phyloP scores from a whole-genome alignment of 2,888 invertebrate genomes.

The Chrysodeixis includens region DNA sequence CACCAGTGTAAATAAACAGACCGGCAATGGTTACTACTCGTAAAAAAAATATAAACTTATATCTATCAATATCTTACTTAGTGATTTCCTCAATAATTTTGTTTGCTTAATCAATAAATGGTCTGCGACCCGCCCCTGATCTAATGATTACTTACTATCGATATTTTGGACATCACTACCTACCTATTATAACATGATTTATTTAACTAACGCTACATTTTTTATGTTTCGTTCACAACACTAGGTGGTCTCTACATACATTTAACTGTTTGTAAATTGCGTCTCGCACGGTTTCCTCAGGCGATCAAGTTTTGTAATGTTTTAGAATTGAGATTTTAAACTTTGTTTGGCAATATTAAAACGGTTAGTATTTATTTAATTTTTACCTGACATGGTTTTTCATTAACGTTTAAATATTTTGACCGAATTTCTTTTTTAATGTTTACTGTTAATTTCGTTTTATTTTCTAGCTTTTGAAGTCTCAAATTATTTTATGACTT shows the following conservation, averaged over 20 bases:
- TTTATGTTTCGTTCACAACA: neutral
- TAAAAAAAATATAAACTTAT: neutral
- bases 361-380: too few species aligned
- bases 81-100: constrained; percentile 26
- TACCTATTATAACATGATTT: constrained; percentile 11
- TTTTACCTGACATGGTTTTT: too few species aligned
- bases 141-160: constrained; percentile 23
- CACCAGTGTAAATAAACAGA: too few species aligned
- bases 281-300: constrained; percentile 2
- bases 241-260: neutral
- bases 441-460: too few species aligned
- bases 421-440: too few species aligned
- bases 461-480: too few species aligned
- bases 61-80: neutral
- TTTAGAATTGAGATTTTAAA: neutral
- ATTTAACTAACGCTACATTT: neutral
- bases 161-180: neutral
- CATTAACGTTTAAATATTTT: too few species aligned
- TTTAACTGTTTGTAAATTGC: neutral
- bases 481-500: too few species aligned
- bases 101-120: constrained; percentile 41
- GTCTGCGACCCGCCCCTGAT: constrained; percentile 40
- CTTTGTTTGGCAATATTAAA: neutral
- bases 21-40: too few species aligned
- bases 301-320: neutral